These are phyloP conservation scores for Phymorhynchus buccinoides DNA, from an alignment of 1,140 invertebrate genomes.

Conservation along the genomic window DNA sequence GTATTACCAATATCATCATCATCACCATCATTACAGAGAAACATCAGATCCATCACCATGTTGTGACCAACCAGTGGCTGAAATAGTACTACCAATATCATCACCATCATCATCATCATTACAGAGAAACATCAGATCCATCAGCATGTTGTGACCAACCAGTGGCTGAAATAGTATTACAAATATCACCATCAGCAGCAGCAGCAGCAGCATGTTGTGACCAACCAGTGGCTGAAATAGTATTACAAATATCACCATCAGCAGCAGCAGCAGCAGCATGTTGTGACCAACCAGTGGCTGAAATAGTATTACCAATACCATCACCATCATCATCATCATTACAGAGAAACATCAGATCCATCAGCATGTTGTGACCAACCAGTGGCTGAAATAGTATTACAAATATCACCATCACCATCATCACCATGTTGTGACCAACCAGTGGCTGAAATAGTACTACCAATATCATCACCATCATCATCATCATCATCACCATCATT, in stretches of 20 bases:
- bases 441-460: neutral
- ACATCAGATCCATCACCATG: neutral
- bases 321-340: conserved; percentile 17
- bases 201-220: neutral
- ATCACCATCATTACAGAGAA: too few species aligned
- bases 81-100: too few species aligned
- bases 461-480: too few species aligned
- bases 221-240: neutral
- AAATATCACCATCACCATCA: conserved; percentile 81
- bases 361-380: conserved; percentile 78
- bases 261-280: neutral
- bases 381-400: conserved; percentile 78
- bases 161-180: conserved; percentile 78
- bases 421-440: neutral
- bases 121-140: conserved; percentile 83
- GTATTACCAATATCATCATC: too few species aligned
- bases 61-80: neutral
- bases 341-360: conserved; percentile 83
- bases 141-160: conserved; percentile 78
- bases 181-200: conserved; percentile 82
- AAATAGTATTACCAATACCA: too few species aligned
- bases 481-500: too few species aligned
- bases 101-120: conserved; percentile 17
- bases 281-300: neutral
- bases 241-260: too few species aligned